These are phyloP conservation scores for Diacarnus erythraeanus DNA, from an alignment of 37 sponge, comb jelly and placozoan genomes.

Conservation along the genomic window DNA sequence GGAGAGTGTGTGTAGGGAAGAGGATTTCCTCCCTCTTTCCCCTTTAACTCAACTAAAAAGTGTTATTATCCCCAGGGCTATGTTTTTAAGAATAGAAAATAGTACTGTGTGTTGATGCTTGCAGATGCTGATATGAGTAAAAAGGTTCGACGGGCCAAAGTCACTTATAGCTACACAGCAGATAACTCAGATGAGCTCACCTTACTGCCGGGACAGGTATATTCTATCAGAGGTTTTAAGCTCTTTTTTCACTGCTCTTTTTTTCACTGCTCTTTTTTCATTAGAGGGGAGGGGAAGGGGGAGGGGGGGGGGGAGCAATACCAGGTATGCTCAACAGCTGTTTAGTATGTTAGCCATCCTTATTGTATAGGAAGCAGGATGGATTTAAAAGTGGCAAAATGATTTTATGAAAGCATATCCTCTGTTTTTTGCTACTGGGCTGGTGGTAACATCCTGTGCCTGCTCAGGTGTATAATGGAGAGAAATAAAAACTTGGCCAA, in stretches of 20 bases:
- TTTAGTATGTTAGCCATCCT: no score
- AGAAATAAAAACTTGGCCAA: neutral
- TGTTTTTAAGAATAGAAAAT: no score
- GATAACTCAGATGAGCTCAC: constrained; percentile 54
- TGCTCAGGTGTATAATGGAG: neutral
- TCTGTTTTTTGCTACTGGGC: neutral
- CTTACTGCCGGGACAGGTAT: constrained; percentile 50
- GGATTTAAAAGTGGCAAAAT: no score
- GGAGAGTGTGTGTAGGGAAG: no score
- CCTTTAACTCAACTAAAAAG: no score
- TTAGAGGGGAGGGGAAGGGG: neutral
- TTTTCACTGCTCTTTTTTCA: neutral
- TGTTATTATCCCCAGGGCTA: no score
- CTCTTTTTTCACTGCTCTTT: neutral
- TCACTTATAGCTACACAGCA: constrained; percentile 59
- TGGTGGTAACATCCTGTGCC: neutral
- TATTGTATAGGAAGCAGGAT: no score
- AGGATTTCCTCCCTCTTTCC: no score
- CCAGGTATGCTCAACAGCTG: no score
- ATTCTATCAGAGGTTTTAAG: no score
- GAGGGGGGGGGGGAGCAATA: neutral
- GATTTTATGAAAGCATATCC: no score
- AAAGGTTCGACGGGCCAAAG: constrained; percentile 54
- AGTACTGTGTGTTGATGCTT: neutral
- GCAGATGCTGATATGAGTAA: neutral